phyloP scores from a whole-genome alignment of 2,113 vertebrate genomes.

The Pavo muticus region DNA sequence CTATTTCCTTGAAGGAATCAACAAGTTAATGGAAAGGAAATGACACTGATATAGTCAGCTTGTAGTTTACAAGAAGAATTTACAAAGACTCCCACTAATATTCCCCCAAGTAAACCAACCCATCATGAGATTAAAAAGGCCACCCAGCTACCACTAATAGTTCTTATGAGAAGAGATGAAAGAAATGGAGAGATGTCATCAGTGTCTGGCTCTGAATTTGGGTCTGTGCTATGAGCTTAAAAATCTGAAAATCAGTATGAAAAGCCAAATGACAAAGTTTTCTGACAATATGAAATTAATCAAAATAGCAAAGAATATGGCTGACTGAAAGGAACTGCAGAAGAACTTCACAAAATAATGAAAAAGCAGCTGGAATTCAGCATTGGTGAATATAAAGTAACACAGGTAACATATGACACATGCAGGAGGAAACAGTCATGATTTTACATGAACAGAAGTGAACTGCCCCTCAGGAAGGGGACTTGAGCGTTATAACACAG shows the following conservation, averaged over 20 bases:
- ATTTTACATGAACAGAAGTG: not conserved
- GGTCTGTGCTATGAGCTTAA: not conserved
- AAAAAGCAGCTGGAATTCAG: not conserved
- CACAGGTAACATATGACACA: not conserved
- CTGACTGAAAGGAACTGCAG: not conserved
- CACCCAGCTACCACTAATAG: not conserved
- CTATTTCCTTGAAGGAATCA: not conserved
- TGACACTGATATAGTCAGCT: not conserved
- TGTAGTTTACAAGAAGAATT: not conserved
- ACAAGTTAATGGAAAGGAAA: not conserved
- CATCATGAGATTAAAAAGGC: not conserved
- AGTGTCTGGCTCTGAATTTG: not conserved
- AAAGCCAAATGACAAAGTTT: not conserved
- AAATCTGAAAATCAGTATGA: not conserved
- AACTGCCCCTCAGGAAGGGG: not conserved
- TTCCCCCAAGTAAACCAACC: not conserved
- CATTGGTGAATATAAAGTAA: not conserved
- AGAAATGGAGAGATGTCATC: not conserved
- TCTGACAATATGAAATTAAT: not conserved
- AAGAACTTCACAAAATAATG: not conserved
- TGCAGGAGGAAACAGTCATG: not conserved
- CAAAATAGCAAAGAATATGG: not conserved
- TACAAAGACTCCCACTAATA: not conserved
- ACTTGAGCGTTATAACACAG: not conserved
- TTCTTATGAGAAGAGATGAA: not conserved